Evolutionary conservation across 1,140 invertebrate species (phyloP).

Genomic region (Apis florea): DNA sequence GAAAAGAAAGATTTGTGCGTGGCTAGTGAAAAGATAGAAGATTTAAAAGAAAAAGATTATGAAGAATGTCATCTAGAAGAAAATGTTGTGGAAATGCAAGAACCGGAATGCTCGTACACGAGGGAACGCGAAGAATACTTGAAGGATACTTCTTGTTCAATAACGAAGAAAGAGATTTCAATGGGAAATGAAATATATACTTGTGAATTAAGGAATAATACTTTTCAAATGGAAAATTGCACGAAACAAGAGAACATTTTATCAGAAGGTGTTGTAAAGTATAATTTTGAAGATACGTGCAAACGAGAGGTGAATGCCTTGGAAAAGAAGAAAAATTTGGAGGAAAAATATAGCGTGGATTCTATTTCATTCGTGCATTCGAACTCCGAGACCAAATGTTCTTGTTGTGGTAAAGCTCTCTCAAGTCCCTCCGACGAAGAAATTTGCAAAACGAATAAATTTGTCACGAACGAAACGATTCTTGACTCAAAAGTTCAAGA

Average conservation of each 20-base stretch:
- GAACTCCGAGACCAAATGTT: conserved; percentile 5
- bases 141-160: background rate
- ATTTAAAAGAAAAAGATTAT: too few species aligned
- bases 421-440: background rate
- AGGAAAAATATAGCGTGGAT: conserved; percentile 2
- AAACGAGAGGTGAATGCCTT: background rate
- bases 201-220: background rate
- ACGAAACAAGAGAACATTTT: background rate
- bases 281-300: background rate
- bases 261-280: too few species aligned
- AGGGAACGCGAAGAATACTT: background rate
- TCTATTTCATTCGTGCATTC: background rate
- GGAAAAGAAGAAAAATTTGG: background rate
- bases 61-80: background rate
- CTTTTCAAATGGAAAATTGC: too few species aligned
- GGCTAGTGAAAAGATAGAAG: background rate
- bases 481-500: background rate
- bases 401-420: background rate
- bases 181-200: background rate
- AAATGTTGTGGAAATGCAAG: background rate
- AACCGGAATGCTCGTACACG: too few species aligned
- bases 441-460: background rate
- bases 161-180: too few species aligned
- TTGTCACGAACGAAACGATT: too few species aligned
- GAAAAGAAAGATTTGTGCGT: too few species aligned